phyloP scores from a whole-genome alignment of 1,140 invertebrate genomes.

The Helicoverpa armigera region DNA sequence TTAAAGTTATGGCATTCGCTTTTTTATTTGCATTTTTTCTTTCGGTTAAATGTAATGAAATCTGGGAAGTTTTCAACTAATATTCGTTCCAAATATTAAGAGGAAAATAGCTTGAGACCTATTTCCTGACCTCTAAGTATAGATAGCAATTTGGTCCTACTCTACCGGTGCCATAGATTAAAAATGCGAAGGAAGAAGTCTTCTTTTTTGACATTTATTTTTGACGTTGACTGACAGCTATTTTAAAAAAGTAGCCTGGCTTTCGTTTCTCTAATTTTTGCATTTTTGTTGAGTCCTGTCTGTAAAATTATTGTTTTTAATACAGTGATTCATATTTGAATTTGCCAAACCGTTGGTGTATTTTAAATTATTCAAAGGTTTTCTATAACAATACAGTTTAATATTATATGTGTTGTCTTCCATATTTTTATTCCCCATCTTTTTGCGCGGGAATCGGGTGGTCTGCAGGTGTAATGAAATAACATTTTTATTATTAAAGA shows the following conservation, averaged over 20 bases:
- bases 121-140: no score
- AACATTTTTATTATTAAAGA: conserved; percentile 50
- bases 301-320: not conserved
- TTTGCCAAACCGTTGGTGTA: no score
- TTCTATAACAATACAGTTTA: not conserved
- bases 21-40: no score
- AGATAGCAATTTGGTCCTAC: no score
- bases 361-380: no score
- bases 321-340: not conserved
- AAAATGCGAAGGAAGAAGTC: no score
- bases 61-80: no score
- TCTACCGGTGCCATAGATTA: no score
- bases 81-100: no score
- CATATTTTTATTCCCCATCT: conserved; percentile 34
- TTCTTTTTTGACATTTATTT: not conserved
- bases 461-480: conserved; percentile 52
- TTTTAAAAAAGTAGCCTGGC: conserved; percentile 38
- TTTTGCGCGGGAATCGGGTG: conserved; percentile 78
- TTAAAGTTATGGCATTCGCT: no score
- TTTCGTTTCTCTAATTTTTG: conserved; percentile 45
- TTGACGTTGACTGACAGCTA: conserved; percentile 22
- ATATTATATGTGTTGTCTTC: not conserved
- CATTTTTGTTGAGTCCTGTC: conserved; percentile 16
- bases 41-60: no score
- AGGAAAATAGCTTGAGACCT: no score